phyloP scores from a whole-genome alignment of 2,888 invertebrate species.

The Heliconius erato region DNA sequence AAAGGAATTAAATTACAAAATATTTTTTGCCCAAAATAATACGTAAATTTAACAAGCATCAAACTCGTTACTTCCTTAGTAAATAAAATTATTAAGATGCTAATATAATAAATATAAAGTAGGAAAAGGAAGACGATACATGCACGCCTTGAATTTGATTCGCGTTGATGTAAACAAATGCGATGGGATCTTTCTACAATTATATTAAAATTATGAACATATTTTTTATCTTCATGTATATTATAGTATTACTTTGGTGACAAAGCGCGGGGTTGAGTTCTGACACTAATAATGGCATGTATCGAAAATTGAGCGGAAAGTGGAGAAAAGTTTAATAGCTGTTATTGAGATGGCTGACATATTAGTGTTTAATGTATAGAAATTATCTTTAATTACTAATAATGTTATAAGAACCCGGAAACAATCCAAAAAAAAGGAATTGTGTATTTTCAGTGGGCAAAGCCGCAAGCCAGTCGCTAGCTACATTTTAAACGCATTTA shows the following conservation, averaged over 20 bases:
- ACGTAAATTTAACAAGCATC: not conserved
- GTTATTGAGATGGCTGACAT: too few relatives aligned
- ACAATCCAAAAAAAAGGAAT: too few relatives aligned
- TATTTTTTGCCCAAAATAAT: not conserved
- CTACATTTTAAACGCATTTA: not conserved
- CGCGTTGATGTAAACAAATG: not conserved
- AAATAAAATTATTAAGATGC: not conserved
- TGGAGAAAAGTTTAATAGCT: too few relatives aligned
- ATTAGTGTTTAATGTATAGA: too few relatives aligned
- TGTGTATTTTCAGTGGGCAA: too few relatives aligned
- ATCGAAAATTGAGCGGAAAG: too few relatives aligned
- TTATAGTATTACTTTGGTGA: not conserved
- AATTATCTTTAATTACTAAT: too few relatives aligned
- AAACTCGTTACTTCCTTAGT: not conserved
- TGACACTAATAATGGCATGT: not conserved
- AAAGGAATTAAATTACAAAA: not conserved
- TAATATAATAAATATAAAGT: not conserved
- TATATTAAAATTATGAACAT: not conserved
- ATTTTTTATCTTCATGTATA: not conserved
- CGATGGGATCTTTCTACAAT: not conserved
- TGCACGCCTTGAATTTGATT: conserved; percentile 17
- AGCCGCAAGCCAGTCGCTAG: not conserved
- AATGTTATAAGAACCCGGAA: too few relatives aligned
- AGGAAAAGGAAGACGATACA: conserved; percentile 11
- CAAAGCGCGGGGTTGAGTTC: not conserved